Percentiles rank a stretch among this genome's conserved stretches.
Evolutionary conservation across 2,888 invertebrate species (phyloP).

Genomic region (Antheraea assamensis): DNA sequence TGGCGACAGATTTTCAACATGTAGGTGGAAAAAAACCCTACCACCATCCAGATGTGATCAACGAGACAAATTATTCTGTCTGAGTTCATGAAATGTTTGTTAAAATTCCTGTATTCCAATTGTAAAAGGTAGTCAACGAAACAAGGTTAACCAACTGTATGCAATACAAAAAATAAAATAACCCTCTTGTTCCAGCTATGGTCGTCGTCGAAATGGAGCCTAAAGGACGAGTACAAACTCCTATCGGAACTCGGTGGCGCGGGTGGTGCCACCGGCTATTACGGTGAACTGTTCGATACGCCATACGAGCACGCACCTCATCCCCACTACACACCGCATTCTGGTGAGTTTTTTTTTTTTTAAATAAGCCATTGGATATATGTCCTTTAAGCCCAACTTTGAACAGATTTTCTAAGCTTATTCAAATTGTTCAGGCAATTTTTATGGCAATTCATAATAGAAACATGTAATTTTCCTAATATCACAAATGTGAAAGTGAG

Average conservation of each 20-base stretch:
- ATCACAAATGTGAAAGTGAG: too few relatives aligned
- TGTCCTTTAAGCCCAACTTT: neutral
- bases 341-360: slow-evolving; percentile 53
- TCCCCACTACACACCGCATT: slow-evolving; percentile 90
- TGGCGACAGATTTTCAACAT: too few relatives aligned
- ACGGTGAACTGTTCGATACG: slow-evolving; percentile 83
- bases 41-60: too few relatives aligned
- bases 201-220: slow-evolving; percentile 96
- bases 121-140: too few relatives aligned
- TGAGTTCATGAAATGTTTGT: too few relatives aligned
- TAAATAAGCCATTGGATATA: neutral
- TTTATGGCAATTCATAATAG: too few relatives aligned
- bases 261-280: slow-evolving; percentile 78
- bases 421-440: too few relatives aligned
- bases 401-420: too few relatives aligned
- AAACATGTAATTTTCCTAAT: too few relatives aligned
- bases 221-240: slow-evolving; percentile 95
- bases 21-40: too few relatives aligned
- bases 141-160: neutral
- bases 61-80: too few relatives aligned
- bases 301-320: slow-evolving; percentile 85
- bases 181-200: slow-evolving; percentile 82
- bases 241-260: slow-evolving; percentile 89
- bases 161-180: neutral
- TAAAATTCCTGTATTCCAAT: too few relatives aligned